These are phyloP conservation scores for Drosophila seclusa DNA, from an alignment of 2,888 invertebrate genomes.

Conservation along the genomic window DNA sequence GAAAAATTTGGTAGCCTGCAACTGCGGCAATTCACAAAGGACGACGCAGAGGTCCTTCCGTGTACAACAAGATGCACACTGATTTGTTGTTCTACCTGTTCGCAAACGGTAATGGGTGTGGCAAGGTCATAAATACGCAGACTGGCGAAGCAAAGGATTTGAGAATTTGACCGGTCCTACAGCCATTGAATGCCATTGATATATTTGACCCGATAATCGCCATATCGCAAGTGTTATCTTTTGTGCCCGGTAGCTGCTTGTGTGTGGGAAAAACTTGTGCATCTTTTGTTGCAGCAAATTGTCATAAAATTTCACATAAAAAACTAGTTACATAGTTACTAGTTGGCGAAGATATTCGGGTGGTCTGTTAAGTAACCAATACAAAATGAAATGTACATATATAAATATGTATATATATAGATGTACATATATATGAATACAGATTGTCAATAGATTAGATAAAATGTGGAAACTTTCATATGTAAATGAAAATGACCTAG, in stretches of 20 bases:
- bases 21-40: conserved; percentile 57
- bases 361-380: conserved; percentile 35
- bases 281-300: conserved; percentile 59
- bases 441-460: neutral
- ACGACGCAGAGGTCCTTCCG: conserved; percentile 16
- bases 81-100: conserved; percentile 60
- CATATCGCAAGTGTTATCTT: conserved; percentile 50
- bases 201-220: conserved; percentile 53
- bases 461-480: neutral
- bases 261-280: conserved; percentile 59
- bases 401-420: neutral
- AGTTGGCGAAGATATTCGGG: conserved; percentile 38
- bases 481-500: neutral
- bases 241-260: conserved; percentile 10
- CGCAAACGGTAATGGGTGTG: conserved; percentile 53
- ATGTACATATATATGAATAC: neutral
- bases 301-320: conserved; percentile 64
- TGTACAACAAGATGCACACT: conserved; percentile 41
- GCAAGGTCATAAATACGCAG: conserved; percentile 56
- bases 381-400: neutral
- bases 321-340: conserved; percentile 22
- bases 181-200: conserved; percentile 53
- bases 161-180: conserved; percentile 1
- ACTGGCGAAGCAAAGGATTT: conserved; percentile 54
- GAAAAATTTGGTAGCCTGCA: conserved; percentile 64